Evolutionary conservation across 2,113 vertebrate species (phyloP).

Genomic region (Siniperca knerii): DNA sequence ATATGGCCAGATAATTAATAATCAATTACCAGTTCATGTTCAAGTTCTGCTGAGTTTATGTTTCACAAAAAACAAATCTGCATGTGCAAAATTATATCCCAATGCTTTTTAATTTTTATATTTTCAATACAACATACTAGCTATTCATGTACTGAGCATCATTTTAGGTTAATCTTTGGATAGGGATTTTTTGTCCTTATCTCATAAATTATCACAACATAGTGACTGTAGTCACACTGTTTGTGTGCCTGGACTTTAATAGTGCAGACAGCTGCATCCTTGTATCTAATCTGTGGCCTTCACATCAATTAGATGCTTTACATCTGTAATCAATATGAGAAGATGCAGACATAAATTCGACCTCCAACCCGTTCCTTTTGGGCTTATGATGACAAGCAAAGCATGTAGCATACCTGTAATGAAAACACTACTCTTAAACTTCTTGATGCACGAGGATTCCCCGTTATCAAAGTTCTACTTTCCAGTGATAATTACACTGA

Average conservation of each 20-base stretch:
- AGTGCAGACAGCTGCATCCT: background rate
- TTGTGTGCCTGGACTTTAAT: background rate
- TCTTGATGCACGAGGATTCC: background rate
- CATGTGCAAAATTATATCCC: background rate
- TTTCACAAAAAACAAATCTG: background rate
- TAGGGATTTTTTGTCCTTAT: background rate
- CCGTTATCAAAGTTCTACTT: background rate
- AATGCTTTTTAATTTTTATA: background rate
- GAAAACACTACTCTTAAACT: background rate
- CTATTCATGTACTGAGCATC: background rate
- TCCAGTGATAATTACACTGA: background rate
- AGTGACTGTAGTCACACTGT: background rate
- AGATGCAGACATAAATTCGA: conserved; percentile 14
- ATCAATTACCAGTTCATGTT: background rate
- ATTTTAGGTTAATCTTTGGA: background rate
- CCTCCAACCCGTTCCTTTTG: background rate
- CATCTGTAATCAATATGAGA: conserved; percentile 4
- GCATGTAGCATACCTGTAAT: background rate
- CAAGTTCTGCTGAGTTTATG: background rate
- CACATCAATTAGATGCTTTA: background rate
- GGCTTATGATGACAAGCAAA: background rate
- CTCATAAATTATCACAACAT: background rate
- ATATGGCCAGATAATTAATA: background rate
- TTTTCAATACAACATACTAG: background rate
- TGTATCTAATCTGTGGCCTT: background rate